These are phyloP conservation scores for Ara ararauna DNA, from an alignment of 2,797 vertebrate species.

Conservation along the genomic window DNA sequence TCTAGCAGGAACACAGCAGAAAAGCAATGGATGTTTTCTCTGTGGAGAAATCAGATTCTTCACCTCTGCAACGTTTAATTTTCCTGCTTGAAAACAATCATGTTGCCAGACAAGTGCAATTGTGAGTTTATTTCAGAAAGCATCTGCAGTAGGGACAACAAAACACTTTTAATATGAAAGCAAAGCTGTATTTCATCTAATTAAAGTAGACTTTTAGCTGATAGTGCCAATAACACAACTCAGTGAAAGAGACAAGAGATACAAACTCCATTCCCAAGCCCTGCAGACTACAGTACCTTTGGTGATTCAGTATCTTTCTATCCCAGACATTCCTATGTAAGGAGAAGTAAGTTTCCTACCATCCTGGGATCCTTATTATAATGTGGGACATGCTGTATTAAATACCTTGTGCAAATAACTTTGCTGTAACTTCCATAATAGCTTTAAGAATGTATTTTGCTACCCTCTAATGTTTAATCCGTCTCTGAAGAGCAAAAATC, in stretches of 20 bases:
- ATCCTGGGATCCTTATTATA: neutral
- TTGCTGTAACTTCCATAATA: neutral
- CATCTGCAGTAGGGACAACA: neutral
- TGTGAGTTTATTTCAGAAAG: neutral
- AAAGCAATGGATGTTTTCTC: neutral
- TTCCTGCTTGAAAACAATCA: neutral
- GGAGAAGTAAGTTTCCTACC: neutral
- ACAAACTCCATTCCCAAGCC: neutral
- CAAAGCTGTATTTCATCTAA: neutral
- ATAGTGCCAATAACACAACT: neutral
- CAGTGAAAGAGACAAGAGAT: neutral
- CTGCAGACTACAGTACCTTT: neutral
- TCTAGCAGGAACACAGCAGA: neutral
- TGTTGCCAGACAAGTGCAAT: neutral
- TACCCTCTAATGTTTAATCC: neutral
- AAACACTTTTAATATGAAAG: neutral
- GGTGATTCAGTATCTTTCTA: neutral
- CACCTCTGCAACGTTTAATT: neutral
- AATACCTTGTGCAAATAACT: neutral
- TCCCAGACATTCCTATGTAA: neutral
- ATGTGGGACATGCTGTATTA: neutral
- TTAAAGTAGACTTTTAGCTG: neutral
- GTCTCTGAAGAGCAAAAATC: neutral
- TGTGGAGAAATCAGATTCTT: neutral
- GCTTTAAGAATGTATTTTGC: neutral